These are phyloP conservation scores for Typhlomys cinereus DNA, from an alignment of 2,113 vertebrate species.

Conservation along the genomic window DNA sequence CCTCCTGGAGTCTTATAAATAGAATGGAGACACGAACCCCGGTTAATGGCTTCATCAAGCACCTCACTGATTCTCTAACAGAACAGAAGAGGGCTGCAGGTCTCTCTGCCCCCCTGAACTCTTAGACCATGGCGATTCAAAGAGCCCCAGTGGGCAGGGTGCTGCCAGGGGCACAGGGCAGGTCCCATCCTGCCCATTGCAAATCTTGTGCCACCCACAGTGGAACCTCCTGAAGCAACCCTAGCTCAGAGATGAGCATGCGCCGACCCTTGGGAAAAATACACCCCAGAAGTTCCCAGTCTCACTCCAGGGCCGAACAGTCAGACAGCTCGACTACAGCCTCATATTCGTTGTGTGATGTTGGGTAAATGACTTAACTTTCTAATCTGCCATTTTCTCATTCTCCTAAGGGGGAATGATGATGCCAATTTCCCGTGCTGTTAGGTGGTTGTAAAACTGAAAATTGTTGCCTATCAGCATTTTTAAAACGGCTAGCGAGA, in stretches of 20 bases:
- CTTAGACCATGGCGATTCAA: slow-evolving; percentile 48
- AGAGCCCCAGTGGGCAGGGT: slow-evolving; percentile 29
- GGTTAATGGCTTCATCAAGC: slow-evolving; percentile 82
- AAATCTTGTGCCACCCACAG: background rate
- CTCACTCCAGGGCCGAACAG: background rate
- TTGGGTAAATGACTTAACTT: slow-evolving; percentile 9
- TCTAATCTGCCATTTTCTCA: background rate
- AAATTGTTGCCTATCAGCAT: background rate
- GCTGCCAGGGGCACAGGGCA: background rate
- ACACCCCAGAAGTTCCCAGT: background rate
- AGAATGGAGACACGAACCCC: slow-evolving; percentile 81
- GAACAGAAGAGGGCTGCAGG: slow-evolving; percentile 78
- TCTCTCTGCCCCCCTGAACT: slow-evolving; percentile 42
- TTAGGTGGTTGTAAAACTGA: background rate
- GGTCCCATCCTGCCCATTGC: background rate
- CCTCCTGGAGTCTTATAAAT: slow-evolving; percentile 84
- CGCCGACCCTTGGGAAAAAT: background rate
- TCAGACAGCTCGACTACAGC: background rate
- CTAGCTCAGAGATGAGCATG: background rate
- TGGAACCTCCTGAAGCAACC: background rate
- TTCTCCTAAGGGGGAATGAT: background rate
- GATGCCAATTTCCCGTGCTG: background rate
- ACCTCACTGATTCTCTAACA: slow-evolving; percentile 80
- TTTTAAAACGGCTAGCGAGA: background rate
- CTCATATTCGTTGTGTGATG: background rate